phyloP scores from a whole-genome alignment of 2,888 invertebrate genomes.

The Vannuccia rotundouncinata region DNA sequence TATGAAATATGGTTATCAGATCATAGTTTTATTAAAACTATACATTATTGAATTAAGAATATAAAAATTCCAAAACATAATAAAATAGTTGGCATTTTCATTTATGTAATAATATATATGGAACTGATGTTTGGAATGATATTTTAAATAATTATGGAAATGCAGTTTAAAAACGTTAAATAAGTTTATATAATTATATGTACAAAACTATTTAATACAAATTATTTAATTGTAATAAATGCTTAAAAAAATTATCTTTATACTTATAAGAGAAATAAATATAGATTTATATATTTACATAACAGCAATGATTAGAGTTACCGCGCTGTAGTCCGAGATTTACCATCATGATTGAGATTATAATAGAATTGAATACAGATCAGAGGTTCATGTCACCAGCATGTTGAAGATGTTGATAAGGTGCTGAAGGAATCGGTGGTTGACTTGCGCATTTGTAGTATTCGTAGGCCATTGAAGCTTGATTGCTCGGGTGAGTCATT shows the following conservation, averaged over 20 bases:
- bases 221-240: too few species aligned
- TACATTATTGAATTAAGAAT: background rate
- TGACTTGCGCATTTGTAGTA: constrained; percentile 29
- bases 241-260: too few species aligned
- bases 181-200: too few species aligned
- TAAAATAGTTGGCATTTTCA: background rate
- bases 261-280: background rate
- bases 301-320: background rate
- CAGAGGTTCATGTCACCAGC: constrained; percentile 30
- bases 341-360: background rate
- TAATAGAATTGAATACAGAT: too few species aligned
- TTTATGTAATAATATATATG: background rate
- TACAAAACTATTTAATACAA: too few species aligned
- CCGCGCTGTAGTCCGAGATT: background rate
- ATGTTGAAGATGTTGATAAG: background rate
- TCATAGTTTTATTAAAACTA: background rate
- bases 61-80: background rate
- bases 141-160: background rate
- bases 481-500: background rate
- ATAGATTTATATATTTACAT: background rate
- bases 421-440: background rate
- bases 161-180: too few species aligned
- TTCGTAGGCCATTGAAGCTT: constrained; percentile 27
- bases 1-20: too few species aligned
- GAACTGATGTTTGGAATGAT: background rate